These are phyloP conservation scores for Phlogophora meticulosa DNA, from an alignment of 2,888 invertebrate species.

Conservation along the genomic window DNA sequence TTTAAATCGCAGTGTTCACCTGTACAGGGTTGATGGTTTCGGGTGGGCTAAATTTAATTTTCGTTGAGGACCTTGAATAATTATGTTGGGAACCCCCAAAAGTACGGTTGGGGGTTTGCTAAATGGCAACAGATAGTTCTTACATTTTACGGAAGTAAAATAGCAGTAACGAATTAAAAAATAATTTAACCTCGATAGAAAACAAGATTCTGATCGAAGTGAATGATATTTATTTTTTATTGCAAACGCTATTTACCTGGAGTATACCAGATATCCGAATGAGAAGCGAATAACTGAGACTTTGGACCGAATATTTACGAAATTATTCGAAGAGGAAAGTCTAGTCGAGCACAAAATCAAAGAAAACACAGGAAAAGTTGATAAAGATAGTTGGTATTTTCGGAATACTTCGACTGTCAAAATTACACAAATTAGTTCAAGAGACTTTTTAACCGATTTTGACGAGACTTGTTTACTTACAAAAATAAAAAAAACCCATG, in stretches of 20 bases:
- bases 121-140: constrained; percentile 9
- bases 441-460: too few relatives aligned
- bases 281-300: too few relatives aligned
- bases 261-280: too few relatives aligned
- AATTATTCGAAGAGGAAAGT: not conserved
- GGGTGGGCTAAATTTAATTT: constrained; percentile 26
- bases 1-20: constrained; percentile 40
- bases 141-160: not conserved
- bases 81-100: constrained; percentile 11
- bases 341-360: not conserved
- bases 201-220: too few relatives aligned
- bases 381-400: constrained; percentile 9
- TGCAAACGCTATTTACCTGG: too few relatives aligned
- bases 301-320: too few relatives aligned
- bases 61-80: constrained; percentile 22
- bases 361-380: not conserved
- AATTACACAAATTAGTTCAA: constrained; percentile 21
- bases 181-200: too few relatives aligned
- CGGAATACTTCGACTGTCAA: not conserved
- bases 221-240: not conserved
- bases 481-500: too few relatives aligned
- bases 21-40: constrained; percentile 14
- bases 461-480: too few relatives aligned
- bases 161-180: too few relatives aligned
- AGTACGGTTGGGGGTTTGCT: constrained; percentile 4